Conservation (phyloP, 2,113 vertebrate species). For the Puffinus mauretanicus region DNA sequence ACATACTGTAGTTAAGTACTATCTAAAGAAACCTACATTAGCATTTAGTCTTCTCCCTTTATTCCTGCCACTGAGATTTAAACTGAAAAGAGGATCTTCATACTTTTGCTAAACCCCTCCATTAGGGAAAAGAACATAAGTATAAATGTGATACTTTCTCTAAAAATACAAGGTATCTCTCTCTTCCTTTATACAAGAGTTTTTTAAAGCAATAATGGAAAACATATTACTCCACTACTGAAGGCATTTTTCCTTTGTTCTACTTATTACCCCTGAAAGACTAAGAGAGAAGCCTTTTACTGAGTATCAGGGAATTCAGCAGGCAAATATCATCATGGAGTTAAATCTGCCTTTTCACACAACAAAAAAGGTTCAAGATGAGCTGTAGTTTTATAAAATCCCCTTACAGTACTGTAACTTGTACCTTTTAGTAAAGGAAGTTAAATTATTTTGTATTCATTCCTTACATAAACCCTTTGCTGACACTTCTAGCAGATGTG, state of each 20-base stretch:
- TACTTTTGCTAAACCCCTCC: neutral
- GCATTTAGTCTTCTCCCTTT: neutral
- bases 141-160: neutral
- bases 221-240: neutral
- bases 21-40: neutral
- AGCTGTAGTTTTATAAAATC: neutral
- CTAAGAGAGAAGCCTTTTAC: neutral
- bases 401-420: neutral
- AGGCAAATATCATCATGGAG: neutral
- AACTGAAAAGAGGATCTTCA: neutral
- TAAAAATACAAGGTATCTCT: neutral
- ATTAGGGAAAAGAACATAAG: neutral
- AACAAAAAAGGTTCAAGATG: neutral
- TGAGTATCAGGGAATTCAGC: neutral
- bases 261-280: neutral
- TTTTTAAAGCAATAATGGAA: neutral
- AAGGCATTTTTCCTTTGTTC: neutral
- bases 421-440: neutral
- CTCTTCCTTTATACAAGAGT: accelerated
- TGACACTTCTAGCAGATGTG: neutral
- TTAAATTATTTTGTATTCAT: neutral
- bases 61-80: neutral
- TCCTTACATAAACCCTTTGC: neutral
- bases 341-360: neutral
- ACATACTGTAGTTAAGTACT: neutral